phyloP scores from a whole-genome alignment of 2,797 vertebrate genomes.

The Rhinophrynus dorsalis region DNA sequence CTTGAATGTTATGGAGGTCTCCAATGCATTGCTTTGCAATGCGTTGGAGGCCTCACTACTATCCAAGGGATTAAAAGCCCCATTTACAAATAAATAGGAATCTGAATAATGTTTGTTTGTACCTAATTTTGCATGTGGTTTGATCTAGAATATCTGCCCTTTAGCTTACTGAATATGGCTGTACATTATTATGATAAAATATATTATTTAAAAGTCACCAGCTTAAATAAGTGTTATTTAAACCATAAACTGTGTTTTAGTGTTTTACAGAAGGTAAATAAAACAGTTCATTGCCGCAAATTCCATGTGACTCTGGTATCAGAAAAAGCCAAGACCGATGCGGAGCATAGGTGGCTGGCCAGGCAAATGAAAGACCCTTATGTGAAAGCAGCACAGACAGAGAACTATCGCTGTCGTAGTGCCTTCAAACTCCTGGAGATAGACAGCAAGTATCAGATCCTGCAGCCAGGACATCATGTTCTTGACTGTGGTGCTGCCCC shows the following conservation, averaged over 20 bases:
- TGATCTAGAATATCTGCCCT: too few species aligned
- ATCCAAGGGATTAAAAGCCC: too few species aligned
- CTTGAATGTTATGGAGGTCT: too few species aligned
- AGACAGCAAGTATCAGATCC: constrained; percentile 72
- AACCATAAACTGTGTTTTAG: background rate
- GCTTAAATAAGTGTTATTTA: too few species aligned
- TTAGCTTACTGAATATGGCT: too few species aligned
- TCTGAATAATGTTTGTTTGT: too few species aligned
- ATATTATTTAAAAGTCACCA: too few species aligned
- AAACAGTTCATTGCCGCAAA: constrained; percentile 1
- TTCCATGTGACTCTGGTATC: constrained; percentile 64
- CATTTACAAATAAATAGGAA: too few species aligned
- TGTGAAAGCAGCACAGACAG: constrained; percentile 78
- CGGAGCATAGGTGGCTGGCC: constrained; percentile 80
- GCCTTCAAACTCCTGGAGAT: constrained; percentile 93
- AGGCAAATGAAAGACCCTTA: constrained; percentile 86
- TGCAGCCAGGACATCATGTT: constrained; percentile 79
- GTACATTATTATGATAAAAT: too few species aligned
- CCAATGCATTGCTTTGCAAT: too few species aligned
- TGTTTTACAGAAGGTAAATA: background rate
- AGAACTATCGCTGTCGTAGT: constrained; percentile 88
- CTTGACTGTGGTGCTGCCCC: constrained; percentile 93
- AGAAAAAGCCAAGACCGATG: constrained; percentile 61
- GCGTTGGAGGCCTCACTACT: too few species aligned
- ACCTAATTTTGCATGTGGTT: too few species aligned